A percentile compares a stretch with the other conserved stretches of the same genome.
phyloP scores from a whole-genome alignment of 2,113 vertebrate genomes.

The Saguinus midas region DNA sequence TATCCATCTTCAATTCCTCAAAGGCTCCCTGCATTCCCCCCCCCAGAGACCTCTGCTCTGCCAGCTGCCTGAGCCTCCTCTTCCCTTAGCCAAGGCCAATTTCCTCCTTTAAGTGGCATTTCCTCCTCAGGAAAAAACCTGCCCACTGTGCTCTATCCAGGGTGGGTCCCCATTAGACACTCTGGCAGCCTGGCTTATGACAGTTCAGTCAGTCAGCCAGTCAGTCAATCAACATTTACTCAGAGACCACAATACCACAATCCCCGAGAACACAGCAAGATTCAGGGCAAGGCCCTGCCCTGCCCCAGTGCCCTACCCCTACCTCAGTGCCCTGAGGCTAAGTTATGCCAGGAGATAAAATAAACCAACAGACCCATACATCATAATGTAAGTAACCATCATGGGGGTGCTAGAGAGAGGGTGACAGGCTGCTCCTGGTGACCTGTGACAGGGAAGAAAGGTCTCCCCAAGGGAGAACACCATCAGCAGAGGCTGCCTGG shows the following conservation, averaged over 20 bases:
- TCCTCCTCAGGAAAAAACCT: not conserved
- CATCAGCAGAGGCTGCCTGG: not conserved
- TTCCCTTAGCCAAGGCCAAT: not conserved
- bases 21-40: fast-evolving
- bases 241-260: too few species aligned
- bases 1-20: not conserved
- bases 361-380: not conserved
- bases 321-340: not conserved
- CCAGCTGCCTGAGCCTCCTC: not conserved
- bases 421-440: not conserved
- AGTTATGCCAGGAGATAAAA: not conserved
- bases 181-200: not conserved
- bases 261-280: too few species aligned
- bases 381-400: not conserved
- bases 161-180: not conserved
- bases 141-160: too few species aligned
- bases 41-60: fast-evolving
- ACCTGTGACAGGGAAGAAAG: not conserved
- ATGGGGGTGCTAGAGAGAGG: not conserved
- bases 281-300: too few species aligned
- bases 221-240: not conserved
- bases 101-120: not conserved
- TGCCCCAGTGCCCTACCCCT: too few species aligned
- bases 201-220: not conserved
- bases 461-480: not conserved